Evolutionary conservation across 2,888 invertebrate species (phyloP), one percentile per base, ranked within the genome.

Genomic region (Petrolisthes manimaculis): DNA sequence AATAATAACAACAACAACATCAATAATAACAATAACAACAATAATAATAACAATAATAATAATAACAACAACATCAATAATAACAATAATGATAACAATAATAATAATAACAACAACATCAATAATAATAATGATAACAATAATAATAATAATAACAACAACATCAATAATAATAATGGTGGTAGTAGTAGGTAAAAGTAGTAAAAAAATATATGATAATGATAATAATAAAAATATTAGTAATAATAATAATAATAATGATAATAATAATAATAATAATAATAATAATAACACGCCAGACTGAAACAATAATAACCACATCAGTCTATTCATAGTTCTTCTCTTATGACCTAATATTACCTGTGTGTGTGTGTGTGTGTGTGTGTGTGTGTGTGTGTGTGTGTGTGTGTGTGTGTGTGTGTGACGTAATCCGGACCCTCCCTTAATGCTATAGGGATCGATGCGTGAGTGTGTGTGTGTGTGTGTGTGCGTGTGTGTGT

Each of bases 331-430:
- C 67, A 69, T 18, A n/a, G 69, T 83, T 12, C 21, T 51, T 56
- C 81, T 81, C 81, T 81, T 67, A 61, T 67, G 56, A 56, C 61
- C 81, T 9, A 14, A 61, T 61, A 61, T 8, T 5, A 77, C 54
- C 21, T 74, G 18, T 74, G 74, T 74, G 18, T 74, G 74, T 74
- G 18, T 74, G 74, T 74, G 74, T 74, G 74, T 14, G 18, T 74
- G 74, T 74, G 74, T 9, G 14, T 79, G 53, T 51, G n/a, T 80
- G 18, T 80, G 24, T 80, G 21, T 54, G 56, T 55, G 56, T 55
- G n/a, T 55, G 53, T 79, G 14, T 79, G 51, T 51, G 9, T 74
- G 8, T n/a, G n/a, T n/a, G n/a, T n/a, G n/a, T n/a, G n/a, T n/a
- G n/a, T n/a, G n/a, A n/a, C n/a, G n/a, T n/a, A n/a, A n/a, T n/a